Evolutionary conservation across 2,797 vertebrate species (phyloP), one percentile per base, ranked within the genome.

Genomic region (Etheostoma perlongum): DNA sequence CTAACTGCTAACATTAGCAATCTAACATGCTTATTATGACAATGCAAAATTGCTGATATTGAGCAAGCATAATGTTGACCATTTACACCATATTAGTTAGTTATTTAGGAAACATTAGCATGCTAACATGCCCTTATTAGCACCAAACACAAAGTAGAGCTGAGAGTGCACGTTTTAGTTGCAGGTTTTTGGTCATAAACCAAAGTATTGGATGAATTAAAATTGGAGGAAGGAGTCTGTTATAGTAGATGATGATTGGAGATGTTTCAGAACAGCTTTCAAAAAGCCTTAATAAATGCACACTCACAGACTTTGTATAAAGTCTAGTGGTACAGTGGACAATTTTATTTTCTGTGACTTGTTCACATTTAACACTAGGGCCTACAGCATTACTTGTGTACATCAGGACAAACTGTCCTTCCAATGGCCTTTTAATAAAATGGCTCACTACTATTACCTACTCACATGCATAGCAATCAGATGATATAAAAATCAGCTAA

Each of bases 401-500:
- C 72, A 84, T 72, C 30, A 47, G 64, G 69, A 69, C 52, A 81
- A 83, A 75, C 70, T 49, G 52, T 80, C 70, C 74, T 79, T 76
- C 80, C 54, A 74, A 86, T 25, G 40, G 40, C 57, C 81, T 74
- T 67, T 52, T 83, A 67, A 67, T 76, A 82, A 75, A 81, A 75
- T 54, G 78, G 64, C 74, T 80, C 21, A n/a, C 70, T 40, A 42
- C 75, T 67, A 49, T 79, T 81, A 63, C 79, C 64, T 82, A 62
- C 78, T 83, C 67, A 81, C 74, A 78, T 68, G 62, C 74, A 68
- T 44, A 72, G 66, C 67, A 78, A 90, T 90, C 89, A 76, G 74
- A 80, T 86, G 81, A 79, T 83, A 70, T 89, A 84, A 92, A 87
- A 92, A 89, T 85, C 83, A 64, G 83, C 74, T 57, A 66, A 91